phyloP scores from a whole-genome alignment of 2,888 invertebrate genomes.

The Apeira syringaria region DNA sequence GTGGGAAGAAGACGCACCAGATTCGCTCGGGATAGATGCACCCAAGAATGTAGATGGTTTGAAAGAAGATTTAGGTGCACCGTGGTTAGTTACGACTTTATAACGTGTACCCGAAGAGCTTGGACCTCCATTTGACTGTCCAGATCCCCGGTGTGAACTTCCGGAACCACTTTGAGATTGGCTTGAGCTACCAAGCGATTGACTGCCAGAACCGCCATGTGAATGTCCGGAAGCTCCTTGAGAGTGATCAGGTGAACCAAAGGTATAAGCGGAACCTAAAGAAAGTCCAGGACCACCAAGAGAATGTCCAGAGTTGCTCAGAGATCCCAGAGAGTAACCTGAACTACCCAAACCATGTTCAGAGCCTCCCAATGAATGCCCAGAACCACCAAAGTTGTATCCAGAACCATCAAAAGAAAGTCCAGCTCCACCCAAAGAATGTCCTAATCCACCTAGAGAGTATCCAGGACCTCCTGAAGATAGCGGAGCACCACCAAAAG shows the following conservation, averaged over 20 bases:
- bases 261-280: constrained; percentile 30
- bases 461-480: constrained; percentile 42
- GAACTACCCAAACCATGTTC: constrained; percentile 33
- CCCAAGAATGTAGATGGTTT: constrained; percentile 77
- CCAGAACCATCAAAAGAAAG: constrained; percentile 40
- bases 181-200: constrained; percentile 29
- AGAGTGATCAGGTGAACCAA: constrained; percentile 21
- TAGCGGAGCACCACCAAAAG: constrained; percentile 32
- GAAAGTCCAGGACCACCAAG: constrained; percentile 42
- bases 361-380: constrained; percentile 42
- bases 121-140: neutral
- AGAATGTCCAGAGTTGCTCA: constrained; percentile 38
- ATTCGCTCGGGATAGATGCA: constrained; percentile 61
- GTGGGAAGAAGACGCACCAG: constrained; percentile 53
- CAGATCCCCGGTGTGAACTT: constrained; percentile 42
- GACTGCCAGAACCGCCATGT: constrained; percentile 17
- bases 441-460: constrained; percentile 18
- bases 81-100: constrained; percentile 52
- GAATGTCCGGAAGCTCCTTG: constrained; percentile 34
- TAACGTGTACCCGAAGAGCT: constrained; percentile 35
- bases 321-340: constrained; percentile 28
- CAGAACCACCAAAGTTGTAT: constrained; percentile 17
- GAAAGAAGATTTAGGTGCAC: constrained; percentile 61
- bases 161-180: constrained; percentile 33
- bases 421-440: constrained; percentile 31